Base-by-base conservation (phyloP, 2,797 vertebrate genomes). In the Moxostoma hubbsi region DNA sequence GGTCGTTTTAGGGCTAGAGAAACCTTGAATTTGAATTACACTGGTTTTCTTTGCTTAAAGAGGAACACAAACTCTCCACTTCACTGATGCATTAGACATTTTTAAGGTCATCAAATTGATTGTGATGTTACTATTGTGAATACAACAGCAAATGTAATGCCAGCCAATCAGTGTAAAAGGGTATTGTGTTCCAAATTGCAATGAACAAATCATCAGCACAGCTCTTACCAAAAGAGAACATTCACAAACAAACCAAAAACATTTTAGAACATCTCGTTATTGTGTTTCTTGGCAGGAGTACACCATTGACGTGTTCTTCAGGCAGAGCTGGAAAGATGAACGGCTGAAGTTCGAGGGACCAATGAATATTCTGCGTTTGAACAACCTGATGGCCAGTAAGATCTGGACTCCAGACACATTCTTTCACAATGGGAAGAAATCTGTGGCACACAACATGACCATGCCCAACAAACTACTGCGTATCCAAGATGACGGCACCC, bases 361-460 rank as follows among this genome's bases (percentile, higher is more conserved):
- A 0, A 99, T 99, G 98, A 97, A 98, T 55, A 97, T 98, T 83
- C 93, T 99, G 82, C 95, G 97, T 67, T 90, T 99, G 86, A 99
- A 99, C 92, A 99, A 99, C 87, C 92, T 99, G 89, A 99, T 99
- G 98, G 98, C 98, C 71, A 99, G 97, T 93, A 99, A 99, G 91
- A 99, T 99, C 89, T 99, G 98, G 97, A 99, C 98, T 51, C 98
- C 98, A 11, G 98, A 99, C 83, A 99, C 98, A 6, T 99, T 99
- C 92, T 99, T 99, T 91, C 97, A 99, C 86, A 99, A 99, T 36
- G 98, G 97, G 69, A 99, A 99, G 81, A 99, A 99, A 87, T 99
- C 98, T 0, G 97, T 99, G 84, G 98, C 98, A 82, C 98, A 99
- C 86, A 99, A 99, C 84, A 99, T 99, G 97, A 99, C 98, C 6